Percentiles rank a stretch among this genome's conserved stretches.
These are phyloP conservation scores for Bursaphelenchus okinawaensis DNA, from an alignment of 2,888 invertebrate species.

Conservation along the genomic window DNA sequence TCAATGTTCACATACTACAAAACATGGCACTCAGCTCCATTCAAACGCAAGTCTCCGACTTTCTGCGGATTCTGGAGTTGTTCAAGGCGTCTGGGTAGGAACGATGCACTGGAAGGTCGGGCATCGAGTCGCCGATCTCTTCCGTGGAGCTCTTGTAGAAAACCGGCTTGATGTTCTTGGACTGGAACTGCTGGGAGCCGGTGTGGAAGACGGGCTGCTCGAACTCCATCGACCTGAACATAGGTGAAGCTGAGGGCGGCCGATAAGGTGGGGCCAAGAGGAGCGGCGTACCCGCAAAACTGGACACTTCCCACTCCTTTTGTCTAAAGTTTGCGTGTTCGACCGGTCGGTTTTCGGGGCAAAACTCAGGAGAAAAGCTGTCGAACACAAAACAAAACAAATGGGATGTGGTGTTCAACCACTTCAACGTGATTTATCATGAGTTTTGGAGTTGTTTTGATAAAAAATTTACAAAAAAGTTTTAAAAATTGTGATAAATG, in stretches of 20 bases:
- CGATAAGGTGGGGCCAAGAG: slow-evolving; percentile 12
- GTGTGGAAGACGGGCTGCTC: slow-evolving; percentile 37
- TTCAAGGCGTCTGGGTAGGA: slow-evolving; percentile 39
- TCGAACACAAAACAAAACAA: not conserved
- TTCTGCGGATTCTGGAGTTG: slow-evolving; percentile 44
- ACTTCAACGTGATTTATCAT: too few relatives aligned
- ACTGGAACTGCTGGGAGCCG: slow-evolving; percentile 12
- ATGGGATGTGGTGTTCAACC: not conserved
- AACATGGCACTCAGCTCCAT: too few relatives aligned
- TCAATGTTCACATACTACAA: too few relatives aligned
- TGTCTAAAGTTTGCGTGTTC: slow-evolving; percentile 10
- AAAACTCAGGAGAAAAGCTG: not conserved
- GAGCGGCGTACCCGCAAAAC: slow-evolving; percentile 14
- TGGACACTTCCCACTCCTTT: slow-evolving; percentile 15
- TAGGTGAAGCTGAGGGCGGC: not conserved
- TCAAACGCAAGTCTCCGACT: slow-evolving; percentile 54
- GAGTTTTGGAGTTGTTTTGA: too few relatives aligned
- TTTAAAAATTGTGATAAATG: too few relatives aligned
- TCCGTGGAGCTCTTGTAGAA: slow-evolving; percentile 31
- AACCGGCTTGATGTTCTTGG: slow-evolving; percentile 21
- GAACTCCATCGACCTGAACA: slow-evolving; percentile 54
- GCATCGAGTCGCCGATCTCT: slow-evolving; percentile 54
- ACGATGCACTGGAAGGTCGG: slow-evolving; percentile 38
- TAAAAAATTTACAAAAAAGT: too few relatives aligned
- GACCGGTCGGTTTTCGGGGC: not conserved